These are phyloP conservation scores for Paelopatides confundens DNA, from an alignment of 53 echinoderm and acorn worm genomes.

Conservation along the genomic window DNA sequence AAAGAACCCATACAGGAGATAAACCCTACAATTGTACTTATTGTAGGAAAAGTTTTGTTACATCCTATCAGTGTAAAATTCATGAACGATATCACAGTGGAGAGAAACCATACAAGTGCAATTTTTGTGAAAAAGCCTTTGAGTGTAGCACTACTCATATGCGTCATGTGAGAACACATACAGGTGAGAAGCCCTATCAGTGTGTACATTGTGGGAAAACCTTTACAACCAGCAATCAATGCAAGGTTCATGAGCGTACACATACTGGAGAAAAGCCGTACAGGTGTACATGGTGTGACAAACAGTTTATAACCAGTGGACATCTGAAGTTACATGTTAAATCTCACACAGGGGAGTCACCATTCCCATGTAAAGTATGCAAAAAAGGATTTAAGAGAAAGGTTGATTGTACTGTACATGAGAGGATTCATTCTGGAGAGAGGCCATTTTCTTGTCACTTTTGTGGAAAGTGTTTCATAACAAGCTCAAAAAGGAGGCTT, in stretches of 20 bases:
- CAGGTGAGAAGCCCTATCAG: neutral
- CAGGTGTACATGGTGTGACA: neutral
- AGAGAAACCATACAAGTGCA: too few relatives aligned
- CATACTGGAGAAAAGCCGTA: slow-evolving; percentile 17
- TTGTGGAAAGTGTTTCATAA: slow-evolving; percentile 10
- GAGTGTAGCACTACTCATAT: neutral
- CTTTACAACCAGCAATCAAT: neutral
- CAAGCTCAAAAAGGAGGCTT: neutral
- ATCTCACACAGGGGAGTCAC: slow-evolving; percentile 16
- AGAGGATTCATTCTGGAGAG: slow-evolving; percentile 12
- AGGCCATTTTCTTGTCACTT: slow-evolving; percentile 4
- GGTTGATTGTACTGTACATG: neutral
- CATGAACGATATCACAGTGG: slow-evolving; percentile 1
- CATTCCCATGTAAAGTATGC: neutral
- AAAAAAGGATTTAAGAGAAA: slow-evolving; percentile 5
- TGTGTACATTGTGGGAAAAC: neutral
- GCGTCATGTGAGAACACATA: too few relatives aligned
- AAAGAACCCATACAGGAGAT: slow-evolving; percentile 3
- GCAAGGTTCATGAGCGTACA: slow-evolving; percentile 11
- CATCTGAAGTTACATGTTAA: neutral
- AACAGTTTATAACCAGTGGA: neutral
- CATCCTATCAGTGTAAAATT: neutral
- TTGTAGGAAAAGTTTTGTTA: neutral
- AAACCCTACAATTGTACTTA: slow-evolving; percentile 3
- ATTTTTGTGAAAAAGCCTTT: slow-evolving; percentile 1